A percentile compares a stretch with the other conserved stretches of the same genome.
phyloP scores from a whole-genome alignment of 92 coral and sea anemone genomes.

The Anthopleura xanthogrammica region DNA sequence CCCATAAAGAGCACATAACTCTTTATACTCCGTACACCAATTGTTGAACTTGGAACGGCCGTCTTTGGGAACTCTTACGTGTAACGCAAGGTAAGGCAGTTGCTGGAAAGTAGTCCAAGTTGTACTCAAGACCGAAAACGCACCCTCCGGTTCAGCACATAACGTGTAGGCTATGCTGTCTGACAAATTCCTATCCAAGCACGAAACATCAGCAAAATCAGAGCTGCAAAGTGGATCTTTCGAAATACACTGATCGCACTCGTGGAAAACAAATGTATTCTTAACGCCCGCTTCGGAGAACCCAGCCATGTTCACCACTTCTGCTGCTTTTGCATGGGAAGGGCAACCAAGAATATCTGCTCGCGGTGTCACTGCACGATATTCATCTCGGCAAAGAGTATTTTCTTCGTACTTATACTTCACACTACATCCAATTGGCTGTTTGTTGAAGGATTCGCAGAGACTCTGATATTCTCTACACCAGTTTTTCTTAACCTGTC shows the following conservation, averaged over 20 bases:
- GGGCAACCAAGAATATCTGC: constrained; percentile 50
- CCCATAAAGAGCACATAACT: constrained; percentile 35
- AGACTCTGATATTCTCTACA: constrained; percentile 44
- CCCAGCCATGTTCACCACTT: constrained; percentile 47
- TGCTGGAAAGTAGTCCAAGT: constrained; percentile 12
- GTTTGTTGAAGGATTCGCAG: constrained; percentile 37
- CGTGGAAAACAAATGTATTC: constrained; percentile 40
- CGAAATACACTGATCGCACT: constrained; percentile 33
- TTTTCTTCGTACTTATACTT: constrained; percentile 19
- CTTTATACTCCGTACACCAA: constrained; percentile 60
- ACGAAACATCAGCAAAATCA: constrained; percentile 9
- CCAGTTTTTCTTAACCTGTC: constrained; percentile 24
- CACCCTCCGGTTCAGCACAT: constrained; percentile 40
- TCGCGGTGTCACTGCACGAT: constrained; percentile 40
- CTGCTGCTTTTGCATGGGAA: constrained; percentile 33
- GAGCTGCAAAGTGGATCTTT: not conserved
- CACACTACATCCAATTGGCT: constrained; percentile 37
- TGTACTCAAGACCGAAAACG: constrained; percentile 46
- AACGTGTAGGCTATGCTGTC: constrained; percentile 33
- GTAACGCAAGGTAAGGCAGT: constrained; percentile 29
- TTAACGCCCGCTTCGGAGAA: constrained; percentile 20
- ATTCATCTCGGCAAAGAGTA: constrained; percentile 35
- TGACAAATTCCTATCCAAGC: constrained; percentile 1
- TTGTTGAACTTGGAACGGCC: constrained; percentile 35
- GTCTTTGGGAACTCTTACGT: constrained; percentile 35